Base-by-base conservation (phyloP, 64 coral and sea anemone species). In the Exaiptasia diaphana region DNA sequence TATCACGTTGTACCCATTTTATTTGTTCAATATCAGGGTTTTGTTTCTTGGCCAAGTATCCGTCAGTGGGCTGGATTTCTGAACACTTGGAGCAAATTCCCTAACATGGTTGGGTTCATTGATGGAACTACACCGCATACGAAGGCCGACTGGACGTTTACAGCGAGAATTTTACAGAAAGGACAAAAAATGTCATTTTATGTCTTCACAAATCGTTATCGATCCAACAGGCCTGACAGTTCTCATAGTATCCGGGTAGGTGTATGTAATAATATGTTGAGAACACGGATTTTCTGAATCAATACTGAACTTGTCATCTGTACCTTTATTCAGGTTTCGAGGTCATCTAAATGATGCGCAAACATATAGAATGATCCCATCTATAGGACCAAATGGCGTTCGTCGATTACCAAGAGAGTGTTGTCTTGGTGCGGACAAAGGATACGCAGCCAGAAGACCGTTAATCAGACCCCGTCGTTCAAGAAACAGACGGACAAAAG, bases 101-200 rank as follows among this genome's bases (percentile, higher is more conserved):
- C 39, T 4, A 80, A 45, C 76, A 29, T 60, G 8, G 39, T 63
- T 22, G 56, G 57, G n/a, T 26, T 63, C 1, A 64, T 80, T 44
- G n/a, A 80, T 42, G 38, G 57, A 1, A 45, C 76, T 7, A 62
- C 43, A 44, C 38, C 8, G 20, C 13, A 80, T 80, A 41, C 33
- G 54, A n/a, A 4, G 39, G 46, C 57, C 57, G 26, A 62, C 20
- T 25, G 39, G 76, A 4, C 6, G 10, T 12, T 26, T 64, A 41
- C 38, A 78, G 46, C 41, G 54, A 10, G 76, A 80, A 63, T 64
- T 80, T 63, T 80, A 79, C 60, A 4, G 77, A 20, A 60, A 10
- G 14, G 77, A 67, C 48, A 81, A 81, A 50, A 41, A n/a, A 4
- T 41, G 22, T 45, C 77, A 81, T 32, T 62, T 79, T 64, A 64